Evolutionary conservation across 2,888 invertebrate genomes (phyloP).

Genomic region (Nipponacmea schrenckii): DNA sequence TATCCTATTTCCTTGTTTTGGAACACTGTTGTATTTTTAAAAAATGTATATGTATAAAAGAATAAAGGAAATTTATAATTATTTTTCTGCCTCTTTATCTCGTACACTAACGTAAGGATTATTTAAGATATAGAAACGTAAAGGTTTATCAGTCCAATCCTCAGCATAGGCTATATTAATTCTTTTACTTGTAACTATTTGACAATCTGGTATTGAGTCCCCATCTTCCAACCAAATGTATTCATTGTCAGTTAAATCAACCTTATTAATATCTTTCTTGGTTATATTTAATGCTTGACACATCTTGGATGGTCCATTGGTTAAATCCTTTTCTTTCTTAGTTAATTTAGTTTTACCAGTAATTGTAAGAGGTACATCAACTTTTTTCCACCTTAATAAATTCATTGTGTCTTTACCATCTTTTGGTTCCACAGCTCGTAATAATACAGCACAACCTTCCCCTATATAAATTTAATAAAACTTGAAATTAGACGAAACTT

Average conservation of each 20-base stretch:
- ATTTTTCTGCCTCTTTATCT: slow-evolving; percentile 71
- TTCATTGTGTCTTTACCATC: slow-evolving; percentile 74
- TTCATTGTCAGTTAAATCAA: slow-evolving; percentile 71
- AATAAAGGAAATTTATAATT: background rate
- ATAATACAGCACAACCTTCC: slow-evolving; percentile 76
- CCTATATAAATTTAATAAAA: slow-evolving; percentile 59
- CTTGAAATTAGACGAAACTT: no score
- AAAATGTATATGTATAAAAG: background rate
- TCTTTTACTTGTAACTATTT: slow-evolving; percentile 71
- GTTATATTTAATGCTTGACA: slow-evolving; percentile 76
- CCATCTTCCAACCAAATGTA: slow-evolving; percentile 72
- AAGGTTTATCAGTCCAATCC: slow-evolving; percentile 75
- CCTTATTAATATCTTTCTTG: slow-evolving; percentile 72
- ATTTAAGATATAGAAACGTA: slow-evolving; percentile 75
- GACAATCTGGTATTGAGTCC: slow-evolving; percentile 37
- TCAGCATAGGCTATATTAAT: slow-evolving; percentile 76
- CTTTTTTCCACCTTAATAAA: slow-evolving; percentile 44
- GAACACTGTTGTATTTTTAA: background rate
- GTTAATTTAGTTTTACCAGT: slow-evolving; percentile 22
- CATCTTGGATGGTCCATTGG: slow-evolving; percentile 80
- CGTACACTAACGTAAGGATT: slow-evolving; percentile 70
- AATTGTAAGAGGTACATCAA: background rate
- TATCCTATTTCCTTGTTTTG: background rate
- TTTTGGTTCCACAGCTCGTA: slow-evolving; percentile 77
- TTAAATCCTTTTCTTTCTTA: slow-evolving; percentile 72